Evolutionary conservation across 2,888 invertebrate species (phyloP).

Genomic region (Agriopis aurantiaria): DNA sequence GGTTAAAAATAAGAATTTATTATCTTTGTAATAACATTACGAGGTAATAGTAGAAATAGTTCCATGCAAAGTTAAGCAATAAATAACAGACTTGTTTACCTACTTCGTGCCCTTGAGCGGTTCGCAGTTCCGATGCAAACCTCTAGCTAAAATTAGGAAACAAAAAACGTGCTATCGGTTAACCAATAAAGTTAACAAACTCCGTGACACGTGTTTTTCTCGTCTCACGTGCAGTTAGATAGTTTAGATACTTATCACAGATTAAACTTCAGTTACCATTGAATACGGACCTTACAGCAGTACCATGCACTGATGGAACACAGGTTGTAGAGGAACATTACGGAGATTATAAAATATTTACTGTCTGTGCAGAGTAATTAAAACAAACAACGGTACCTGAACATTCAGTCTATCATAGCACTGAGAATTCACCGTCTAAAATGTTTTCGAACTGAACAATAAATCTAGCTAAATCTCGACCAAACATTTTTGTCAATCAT

Average conservation of each 20-base stretch:
- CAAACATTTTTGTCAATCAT: no score
- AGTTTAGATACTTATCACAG: constrained; percentile 2
- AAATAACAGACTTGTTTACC: neutral
- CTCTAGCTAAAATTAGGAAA: constrained; percentile 24
- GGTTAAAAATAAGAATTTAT: no score
- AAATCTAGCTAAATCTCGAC: no score
- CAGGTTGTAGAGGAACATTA: no score
- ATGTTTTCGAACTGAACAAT: no score
- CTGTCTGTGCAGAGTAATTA: no score
- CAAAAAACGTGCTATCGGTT: constrained; percentile 20
- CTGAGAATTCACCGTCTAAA: no score
- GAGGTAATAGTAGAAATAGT: neutral
- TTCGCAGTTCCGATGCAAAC: constrained; percentile 17
- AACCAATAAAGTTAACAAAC: constrained; percentile 20
- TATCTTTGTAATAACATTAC: no score
- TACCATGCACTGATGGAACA: no score
- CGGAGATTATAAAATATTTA: no score
- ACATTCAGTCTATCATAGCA: no score
- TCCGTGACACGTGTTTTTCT: constrained; percentile 27
- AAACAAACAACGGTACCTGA: no score
- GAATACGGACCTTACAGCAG: neutral
- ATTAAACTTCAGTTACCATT: neutral
- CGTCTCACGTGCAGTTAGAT: constrained; percentile 26
- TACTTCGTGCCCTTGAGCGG: constrained; percentile 18
- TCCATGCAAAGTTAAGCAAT: constrained; percentile 2